Percentiles rank a stretch among this genome's conserved stretches.
phyloP scores from a whole-genome alignment of 2,113 vertebrate species.

The Colius striatus region DNA sequence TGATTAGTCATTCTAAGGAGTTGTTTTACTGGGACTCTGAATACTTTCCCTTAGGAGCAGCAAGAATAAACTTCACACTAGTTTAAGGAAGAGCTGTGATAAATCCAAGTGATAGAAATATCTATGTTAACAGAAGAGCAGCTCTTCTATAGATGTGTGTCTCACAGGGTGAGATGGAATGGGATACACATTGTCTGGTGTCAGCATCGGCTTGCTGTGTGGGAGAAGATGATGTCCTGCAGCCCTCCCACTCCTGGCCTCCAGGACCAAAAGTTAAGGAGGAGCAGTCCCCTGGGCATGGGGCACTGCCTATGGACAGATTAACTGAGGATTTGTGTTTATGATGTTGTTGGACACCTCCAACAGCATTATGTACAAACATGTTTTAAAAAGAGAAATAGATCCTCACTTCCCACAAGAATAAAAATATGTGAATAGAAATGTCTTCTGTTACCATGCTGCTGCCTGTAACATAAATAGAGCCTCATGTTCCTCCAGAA shows the following conservation, averaged over 20 bases:
- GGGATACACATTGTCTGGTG: fast-evolving
- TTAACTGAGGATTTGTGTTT: background rate
- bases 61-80: background rate
- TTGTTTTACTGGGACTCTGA: background rate
- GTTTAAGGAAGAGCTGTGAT: background rate
- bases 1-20: fast-evolving
- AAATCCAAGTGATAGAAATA: background rate
- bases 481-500: background rate
- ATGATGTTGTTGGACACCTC: background rate
- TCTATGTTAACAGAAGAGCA: background rate
- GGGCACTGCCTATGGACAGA: background rate
- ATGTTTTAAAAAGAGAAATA: background rate
- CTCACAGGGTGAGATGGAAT: background rate
- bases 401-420: background rate
- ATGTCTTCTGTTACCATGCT: background rate
- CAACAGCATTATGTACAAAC: background rate
- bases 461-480: background rate
- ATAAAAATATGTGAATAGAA: background rate
- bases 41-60: background rate
- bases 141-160: background rate
- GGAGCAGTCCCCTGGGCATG: background rate
- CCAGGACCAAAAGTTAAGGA: background rate
- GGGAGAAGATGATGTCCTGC: background rate
- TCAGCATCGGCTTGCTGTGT: background rate
- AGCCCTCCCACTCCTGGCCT: background rate